phyloP scores from a whole-genome alignment of 2,888 invertebrate genomes.

The Cataglyphis albicans region DNA sequence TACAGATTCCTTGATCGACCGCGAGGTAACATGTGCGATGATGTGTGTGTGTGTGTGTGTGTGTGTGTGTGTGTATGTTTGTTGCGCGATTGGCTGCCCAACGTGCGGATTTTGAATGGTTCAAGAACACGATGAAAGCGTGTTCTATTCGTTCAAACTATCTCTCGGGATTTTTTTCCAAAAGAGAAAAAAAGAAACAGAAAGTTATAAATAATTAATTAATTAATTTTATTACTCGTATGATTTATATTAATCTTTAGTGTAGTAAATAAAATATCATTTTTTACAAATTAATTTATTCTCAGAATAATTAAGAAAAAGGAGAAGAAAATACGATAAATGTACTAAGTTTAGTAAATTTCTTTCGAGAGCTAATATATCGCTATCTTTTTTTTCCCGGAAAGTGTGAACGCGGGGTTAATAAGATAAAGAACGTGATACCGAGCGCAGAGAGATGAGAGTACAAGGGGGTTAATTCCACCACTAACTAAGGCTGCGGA shows the following conservation, averaged over 20 bases:
- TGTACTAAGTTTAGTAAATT: neutral
- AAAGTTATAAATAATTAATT: neutral
- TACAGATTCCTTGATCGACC: conserved; percentile 41
- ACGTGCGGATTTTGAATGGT: conserved; percentile 1
- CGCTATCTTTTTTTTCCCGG: neutral
- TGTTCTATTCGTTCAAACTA: neutral
- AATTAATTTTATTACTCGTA: neutral
- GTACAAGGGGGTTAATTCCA: conserved; percentile 35
- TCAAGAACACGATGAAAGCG: neutral
- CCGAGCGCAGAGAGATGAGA: conserved; percentile 10
- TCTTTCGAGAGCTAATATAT: neutral
- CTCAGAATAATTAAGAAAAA: neutral
- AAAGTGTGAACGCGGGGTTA: neutral
- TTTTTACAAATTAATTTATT: neutral
- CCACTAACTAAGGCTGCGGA: conserved; percentile 14
- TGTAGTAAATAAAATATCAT: neutral
- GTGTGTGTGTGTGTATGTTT: neutral
- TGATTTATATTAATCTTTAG: neutral
- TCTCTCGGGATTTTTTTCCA: too few relatives aligned
- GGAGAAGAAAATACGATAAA: neutral
- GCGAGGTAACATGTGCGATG: neutral
- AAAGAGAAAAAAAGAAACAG: neutral
- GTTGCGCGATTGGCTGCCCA: neutral
- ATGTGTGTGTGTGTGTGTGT: too few relatives aligned
- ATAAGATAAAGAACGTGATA: conserved; percentile 30